A percentile compares a stretch with the other conserved stretches of the same genome.
Evolutionary conservation across 2,888 invertebrate species (phyloP).

Genomic region (Syritta pipiens): DNA sequence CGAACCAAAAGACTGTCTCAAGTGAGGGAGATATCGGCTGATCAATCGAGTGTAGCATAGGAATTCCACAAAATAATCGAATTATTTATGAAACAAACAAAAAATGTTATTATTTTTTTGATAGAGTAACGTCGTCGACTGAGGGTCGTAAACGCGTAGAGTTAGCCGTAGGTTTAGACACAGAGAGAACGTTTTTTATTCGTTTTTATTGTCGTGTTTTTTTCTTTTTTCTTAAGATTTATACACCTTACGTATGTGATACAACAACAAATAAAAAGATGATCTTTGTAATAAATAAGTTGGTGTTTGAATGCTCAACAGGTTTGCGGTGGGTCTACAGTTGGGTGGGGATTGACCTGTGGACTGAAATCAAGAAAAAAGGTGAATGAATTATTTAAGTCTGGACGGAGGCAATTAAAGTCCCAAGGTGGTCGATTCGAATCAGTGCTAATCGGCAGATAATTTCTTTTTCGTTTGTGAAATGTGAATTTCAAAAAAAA

Average conservation of each 20-base stretch:
- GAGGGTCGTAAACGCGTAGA: no score
- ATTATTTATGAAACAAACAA: conserved; percentile 57
- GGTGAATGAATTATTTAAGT: no score
- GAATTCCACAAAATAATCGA: conserved; percentile 14
- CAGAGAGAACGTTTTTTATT: conserved; percentile 1
- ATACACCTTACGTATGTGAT: conserved; percentile 54
- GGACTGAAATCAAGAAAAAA: no score
- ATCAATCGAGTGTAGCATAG: conserved; percentile 73
- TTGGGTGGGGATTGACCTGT: no score
- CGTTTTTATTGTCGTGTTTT: conserved; percentile 1
- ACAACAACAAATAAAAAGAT: conserved; percentile 43
- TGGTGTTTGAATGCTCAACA: no score
- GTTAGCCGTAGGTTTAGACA: background rate
- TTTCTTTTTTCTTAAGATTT: conserved; percentile 29
- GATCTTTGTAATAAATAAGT: no score
- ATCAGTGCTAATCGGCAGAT: no score
- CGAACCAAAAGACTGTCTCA: conserved; percentile 75
- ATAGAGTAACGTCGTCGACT: conserved; percentile 15
- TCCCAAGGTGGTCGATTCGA: no score
- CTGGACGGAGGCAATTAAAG: no score
- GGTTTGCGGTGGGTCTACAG: no score
- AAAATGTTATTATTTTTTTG: conserved; percentile 29
- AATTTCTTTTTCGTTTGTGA: no score
- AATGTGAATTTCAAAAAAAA: no score
- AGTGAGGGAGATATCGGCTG: conserved; percentile 73